Conservation (phyloP, 2,888 invertebrate genomes). For the Leptinotarsa rubiginosa region DNA sequence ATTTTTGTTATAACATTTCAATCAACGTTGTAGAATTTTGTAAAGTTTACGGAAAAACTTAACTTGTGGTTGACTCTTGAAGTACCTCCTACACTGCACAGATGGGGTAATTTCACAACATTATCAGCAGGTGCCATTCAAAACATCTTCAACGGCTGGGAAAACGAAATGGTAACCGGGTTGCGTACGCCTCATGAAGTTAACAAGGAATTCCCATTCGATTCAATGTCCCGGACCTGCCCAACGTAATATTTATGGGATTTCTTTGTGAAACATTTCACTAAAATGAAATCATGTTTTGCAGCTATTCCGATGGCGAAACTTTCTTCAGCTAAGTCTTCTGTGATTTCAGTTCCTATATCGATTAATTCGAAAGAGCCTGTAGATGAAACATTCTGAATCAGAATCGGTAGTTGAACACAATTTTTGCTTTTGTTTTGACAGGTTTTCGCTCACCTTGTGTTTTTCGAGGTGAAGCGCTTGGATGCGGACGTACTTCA, state of each 20-base stretch:
- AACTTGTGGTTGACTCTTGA: too few relatives aligned
- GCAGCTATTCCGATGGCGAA: neutral
- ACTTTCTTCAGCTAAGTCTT: constrained; percentile 5
- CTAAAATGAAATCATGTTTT: constrained; percentile 4
- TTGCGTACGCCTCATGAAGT: neutral
- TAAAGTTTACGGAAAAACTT: neutral
- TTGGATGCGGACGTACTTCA: too few relatives aligned
- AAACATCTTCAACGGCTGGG: constrained; percentile 19
- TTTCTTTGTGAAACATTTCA: neutral
- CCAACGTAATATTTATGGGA: constrained; percentile 5
- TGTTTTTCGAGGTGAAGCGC: too few relatives aligned
- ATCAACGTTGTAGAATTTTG: neutral
- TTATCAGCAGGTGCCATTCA: constrained; percentile 1
- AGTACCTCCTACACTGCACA: too few relatives aligned
- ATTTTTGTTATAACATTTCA: neutral
- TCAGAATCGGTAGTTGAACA: neutral
- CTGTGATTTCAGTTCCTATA: neutral
- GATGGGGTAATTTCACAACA: neutral
- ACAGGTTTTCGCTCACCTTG: too few relatives aligned
- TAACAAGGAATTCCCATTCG: neutral
- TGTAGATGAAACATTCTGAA: too few relatives aligned
- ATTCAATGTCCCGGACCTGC: constrained; percentile 3
- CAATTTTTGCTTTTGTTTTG: neutral
- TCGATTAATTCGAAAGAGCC: neutral
- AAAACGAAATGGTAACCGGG: constrained; percentile 14